A percentile compares a stretch with the other conserved stretches of the same genome.
phyloP scores from a whole-genome alignment of 2,113 vertebrate genomes.

The Podocnemis expansa region DNA sequence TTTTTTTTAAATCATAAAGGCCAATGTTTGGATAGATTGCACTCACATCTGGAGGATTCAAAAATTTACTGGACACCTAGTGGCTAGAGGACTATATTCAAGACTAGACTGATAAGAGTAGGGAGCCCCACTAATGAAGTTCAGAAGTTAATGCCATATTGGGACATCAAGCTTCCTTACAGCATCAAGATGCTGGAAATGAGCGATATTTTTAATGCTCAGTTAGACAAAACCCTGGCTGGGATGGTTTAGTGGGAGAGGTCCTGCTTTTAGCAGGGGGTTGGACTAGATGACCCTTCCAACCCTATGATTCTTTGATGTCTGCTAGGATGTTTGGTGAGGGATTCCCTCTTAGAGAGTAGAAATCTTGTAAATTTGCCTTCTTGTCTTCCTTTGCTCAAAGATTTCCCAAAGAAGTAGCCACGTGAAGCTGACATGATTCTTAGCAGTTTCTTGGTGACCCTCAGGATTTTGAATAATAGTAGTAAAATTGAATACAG shows the following conservation, averaged over 20 bases:
- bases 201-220: too few species aligned
- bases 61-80: background rate
- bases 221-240: too few species aligned
- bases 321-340: background rate
- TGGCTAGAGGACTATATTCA: background rate
- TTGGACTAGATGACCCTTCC: too few species aligned
- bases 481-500: background rate
- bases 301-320: too few species aligned
- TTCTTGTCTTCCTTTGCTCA: background rate
- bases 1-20: background rate
- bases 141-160: background rate
- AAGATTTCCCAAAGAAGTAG: background rate
- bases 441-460: background rate
- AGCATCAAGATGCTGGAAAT: background rate
- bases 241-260: too few species aligned
- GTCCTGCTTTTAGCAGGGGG: too few species aligned
- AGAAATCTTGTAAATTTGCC: background rate
- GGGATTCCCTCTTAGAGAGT: background rate
- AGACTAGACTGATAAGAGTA: background rate
- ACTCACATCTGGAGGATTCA: background rate
- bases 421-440: background rate
- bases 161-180: background rate
- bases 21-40: background rate
- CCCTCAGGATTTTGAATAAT: background rate
- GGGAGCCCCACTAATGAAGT: background rate